Evolutionary conservation across 2,113 vertebrate species (phyloP).

Genomic region (Sinosuthora webbiana): DNA sequence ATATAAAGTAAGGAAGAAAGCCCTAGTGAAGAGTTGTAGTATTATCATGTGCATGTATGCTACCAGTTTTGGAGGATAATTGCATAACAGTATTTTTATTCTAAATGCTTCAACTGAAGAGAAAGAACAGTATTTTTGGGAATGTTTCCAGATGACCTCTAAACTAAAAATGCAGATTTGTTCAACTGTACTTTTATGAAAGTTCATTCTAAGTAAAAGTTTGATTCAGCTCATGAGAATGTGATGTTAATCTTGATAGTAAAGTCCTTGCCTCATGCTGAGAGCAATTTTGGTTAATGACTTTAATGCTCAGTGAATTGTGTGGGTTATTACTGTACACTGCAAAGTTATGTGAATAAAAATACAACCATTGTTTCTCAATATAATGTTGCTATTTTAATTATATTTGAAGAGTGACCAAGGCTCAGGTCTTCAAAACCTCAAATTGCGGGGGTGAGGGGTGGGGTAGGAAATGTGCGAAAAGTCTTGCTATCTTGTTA

Average conservation of each 20-base stretch:
- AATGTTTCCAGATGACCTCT: background rate
- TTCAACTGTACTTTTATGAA: background rate
- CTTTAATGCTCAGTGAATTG: constrained; percentile 23
- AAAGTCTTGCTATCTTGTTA: background rate
- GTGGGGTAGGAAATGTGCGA: background rate
- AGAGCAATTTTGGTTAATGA: constrained; percentile 43
- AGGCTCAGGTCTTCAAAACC: background rate
- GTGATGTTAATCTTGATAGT: background rate
- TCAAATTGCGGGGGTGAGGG: background rate
- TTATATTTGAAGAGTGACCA: background rate
- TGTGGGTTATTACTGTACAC: constrained; percentile 16
- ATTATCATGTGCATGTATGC: background rate
- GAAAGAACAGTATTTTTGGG: background rate
- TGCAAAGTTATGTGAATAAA: background rate
- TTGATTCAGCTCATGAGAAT: background rate
- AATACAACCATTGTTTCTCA: background rate
- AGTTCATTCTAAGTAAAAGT: background rate
- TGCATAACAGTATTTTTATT: background rate
- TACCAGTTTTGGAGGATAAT: background rate
- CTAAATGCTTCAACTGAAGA: background rate
- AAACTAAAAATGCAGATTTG: background rate
- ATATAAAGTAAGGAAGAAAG: background rate
- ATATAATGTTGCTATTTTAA: background rate
- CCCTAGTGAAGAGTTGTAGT: background rate
- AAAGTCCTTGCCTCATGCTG: background rate